Evolutionary conservation across 2,797 vertebrate genomes (phyloP).

Genomic region (Amblyopsis hoosieri): DNA sequence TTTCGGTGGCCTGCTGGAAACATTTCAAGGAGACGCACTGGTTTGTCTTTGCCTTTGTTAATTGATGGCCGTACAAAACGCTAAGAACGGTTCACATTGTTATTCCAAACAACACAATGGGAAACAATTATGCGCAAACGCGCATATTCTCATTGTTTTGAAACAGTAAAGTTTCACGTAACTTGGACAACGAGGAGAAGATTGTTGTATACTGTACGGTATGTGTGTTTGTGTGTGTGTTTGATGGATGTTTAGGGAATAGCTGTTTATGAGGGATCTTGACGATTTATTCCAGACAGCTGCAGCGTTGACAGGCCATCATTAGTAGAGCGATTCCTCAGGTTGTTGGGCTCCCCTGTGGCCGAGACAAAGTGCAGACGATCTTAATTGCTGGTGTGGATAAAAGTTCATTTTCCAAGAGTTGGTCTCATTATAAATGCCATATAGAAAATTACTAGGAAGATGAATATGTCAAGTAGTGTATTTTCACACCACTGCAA

Average conservation of each 20-base stretch:
- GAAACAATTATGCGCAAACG: not conserved
- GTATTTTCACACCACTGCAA: conserved; percentile 62
- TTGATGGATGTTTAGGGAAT: conserved; percentile 74
- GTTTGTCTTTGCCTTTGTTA: not conserved
- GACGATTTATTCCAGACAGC: conserved; percentile 86
- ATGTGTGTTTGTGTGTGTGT: conserved; percentile 34
- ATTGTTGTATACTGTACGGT: conserved; percentile 7
- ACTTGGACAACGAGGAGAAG: conserved; percentile 27
- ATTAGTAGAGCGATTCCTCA: conserved; percentile 82
- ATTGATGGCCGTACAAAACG: not conserved
- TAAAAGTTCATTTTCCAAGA: conserved; percentile 80
- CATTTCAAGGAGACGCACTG: not conserved
- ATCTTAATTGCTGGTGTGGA: conserved; percentile 83
- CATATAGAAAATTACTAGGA: conserved; percentile 65
- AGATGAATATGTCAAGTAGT: conserved; percentile 73
- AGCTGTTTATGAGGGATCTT: conserved; percentile 76
- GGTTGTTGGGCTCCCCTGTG: conserved; percentile 78
- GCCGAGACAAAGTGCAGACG: conserved; percentile 78
- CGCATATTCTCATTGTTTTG: not conserved
- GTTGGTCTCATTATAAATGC: conserved; percentile 69
- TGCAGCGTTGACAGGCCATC: conserved; percentile 84
- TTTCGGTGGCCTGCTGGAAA: not conserved
- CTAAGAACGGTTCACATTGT: not conserved
- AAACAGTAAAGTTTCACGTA: conserved; percentile 25
- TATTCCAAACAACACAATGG: not conserved